Conservation (phyloP, 2,113 vertebrate species). For the Coracopsis vasa region DNA sequence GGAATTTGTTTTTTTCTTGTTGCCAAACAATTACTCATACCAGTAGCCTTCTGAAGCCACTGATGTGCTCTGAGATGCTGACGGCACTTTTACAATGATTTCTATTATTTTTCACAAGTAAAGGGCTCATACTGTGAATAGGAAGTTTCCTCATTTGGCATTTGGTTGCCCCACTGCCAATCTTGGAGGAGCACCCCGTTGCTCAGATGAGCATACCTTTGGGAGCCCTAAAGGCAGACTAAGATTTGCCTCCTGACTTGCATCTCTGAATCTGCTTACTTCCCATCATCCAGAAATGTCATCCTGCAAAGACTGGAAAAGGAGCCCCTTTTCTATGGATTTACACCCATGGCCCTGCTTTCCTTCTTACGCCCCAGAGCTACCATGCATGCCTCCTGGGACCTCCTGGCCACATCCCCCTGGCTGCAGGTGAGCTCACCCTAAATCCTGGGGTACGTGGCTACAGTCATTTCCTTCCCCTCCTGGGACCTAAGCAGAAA, state of each 20-base stretch:
- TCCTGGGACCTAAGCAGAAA: background rate
- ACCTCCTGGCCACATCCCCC: background rate
- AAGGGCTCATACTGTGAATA: background rate
- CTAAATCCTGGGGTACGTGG: background rate
- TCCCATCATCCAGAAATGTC: background rate
- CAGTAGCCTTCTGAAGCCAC: background rate
- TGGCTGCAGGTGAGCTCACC: background rate
- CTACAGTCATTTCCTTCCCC: background rate
- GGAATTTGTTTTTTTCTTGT: background rate
- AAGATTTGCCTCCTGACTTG: background rate
- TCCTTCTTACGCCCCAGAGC: background rate
- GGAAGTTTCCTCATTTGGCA: background rate
- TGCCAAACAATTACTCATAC: background rate
- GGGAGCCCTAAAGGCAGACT: background rate
- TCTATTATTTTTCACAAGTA: background rate
- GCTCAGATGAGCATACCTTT: background rate
- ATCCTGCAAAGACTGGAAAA: background rate
- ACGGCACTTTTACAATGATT: background rate
- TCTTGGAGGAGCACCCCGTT: background rate
- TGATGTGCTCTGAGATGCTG: background rate
- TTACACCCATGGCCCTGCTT: background rate
- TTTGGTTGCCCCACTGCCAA: background rate
- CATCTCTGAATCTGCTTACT: background rate
- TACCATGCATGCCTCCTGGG: background rate
- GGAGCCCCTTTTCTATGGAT: background rate